phyloP scores from a whole-genome alignment of 2,113 vertebrate genomes.

The Carollia perspicillata region DNA sequence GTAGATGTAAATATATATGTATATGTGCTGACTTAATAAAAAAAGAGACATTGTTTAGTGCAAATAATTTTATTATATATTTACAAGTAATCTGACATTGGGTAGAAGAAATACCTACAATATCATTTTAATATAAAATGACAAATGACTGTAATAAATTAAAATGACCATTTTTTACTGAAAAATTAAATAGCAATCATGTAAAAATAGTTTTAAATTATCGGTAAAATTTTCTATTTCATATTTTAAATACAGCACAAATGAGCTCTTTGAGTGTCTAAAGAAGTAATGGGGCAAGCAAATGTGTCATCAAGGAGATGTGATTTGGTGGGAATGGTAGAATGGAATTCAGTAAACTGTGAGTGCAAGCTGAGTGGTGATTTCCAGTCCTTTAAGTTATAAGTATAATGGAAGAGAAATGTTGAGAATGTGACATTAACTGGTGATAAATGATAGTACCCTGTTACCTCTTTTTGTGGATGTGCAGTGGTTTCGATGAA shows the following conservation, averaged over 20 bases:
- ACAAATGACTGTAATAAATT: conserved; percentile 76
- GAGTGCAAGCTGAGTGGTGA: neutral
- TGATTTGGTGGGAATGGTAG: neutral
- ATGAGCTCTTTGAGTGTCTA: conserved; percentile 4
- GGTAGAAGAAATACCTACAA: conserved; percentile 76
- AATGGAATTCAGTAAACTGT: neutral
- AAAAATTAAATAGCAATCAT: conserved; percentile 74
- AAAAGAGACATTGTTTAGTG: conserved; percentile 70
- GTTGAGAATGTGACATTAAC: neutral
- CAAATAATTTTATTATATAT: conserved; percentile 77
- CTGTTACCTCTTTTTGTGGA: conserved; percentile 65
- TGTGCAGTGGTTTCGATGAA: conserved; percentile 14
- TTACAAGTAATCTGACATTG: conserved; percentile 72
- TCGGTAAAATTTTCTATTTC: conserved; percentile 48
- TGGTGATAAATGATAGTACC: conserved; percentile 60
- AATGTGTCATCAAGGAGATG: neutral
- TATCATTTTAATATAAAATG: conserved; percentile 78
- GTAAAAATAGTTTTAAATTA: conserved; percentile 75
- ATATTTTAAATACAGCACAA: conserved; percentile 56
- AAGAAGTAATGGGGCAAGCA: conserved; percentile 47
- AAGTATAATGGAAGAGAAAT: neutral
- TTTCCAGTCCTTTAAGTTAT: neutral
- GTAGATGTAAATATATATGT: neutral
- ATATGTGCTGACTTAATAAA: conserved; percentile 48
- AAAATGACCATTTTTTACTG: conserved; percentile 73